These are phyloP conservation scores for Dermatophagoides farinae DNA, from an alignment of 1,140 invertebrate species.

Conservation along the genomic window DNA sequence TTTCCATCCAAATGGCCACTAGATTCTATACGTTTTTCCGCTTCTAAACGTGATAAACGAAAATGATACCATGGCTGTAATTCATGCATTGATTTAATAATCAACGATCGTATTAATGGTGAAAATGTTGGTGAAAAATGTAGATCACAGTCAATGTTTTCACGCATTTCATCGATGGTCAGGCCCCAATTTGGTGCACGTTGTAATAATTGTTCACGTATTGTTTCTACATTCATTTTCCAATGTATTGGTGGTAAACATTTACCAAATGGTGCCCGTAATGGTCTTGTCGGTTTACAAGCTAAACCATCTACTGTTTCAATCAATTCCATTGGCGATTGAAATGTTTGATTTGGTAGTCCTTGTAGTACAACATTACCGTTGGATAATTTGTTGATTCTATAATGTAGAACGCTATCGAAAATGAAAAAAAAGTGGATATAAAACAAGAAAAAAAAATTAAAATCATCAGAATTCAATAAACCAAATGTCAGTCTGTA, in stretches of 20 bases:
- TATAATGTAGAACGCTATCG: conserved; percentile 22
- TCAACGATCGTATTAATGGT: conserved; percentile 17
- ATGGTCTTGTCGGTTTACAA: conserved; percentile 23
- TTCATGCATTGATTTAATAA: conserved; percentile 22
- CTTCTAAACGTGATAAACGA: conserved; percentile 18
- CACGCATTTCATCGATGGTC: neutral
- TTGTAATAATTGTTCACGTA: conserved; percentile 25
- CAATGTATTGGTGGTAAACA: conserved; percentile 26
- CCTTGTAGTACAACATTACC: conserved; percentile 20
- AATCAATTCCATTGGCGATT: conserved; percentile 19
- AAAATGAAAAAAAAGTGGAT: neutral
- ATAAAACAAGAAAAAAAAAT: neutral
- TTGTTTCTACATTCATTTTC: conserved; percentile 27
- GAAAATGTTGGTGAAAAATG: neutral
- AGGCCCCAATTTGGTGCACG: conserved; percentile 24
- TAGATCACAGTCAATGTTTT: conserved; percentile 2
- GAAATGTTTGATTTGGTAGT: conserved; percentile 19
- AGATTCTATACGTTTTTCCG: conserved; percentile 19
- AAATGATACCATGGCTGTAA: conserved; percentile 24
- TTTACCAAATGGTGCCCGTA: conserved; percentile 23
- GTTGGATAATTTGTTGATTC: conserved; percentile 18
- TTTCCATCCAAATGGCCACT: conserved; percentile 22
- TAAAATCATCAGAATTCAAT: neutral
- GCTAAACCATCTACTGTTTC: conserved; percentile 21
- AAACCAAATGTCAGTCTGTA: too few species aligned